Percentiles rank a stretch among this genome's conserved stretches.
Conservation (phyloP, 1,140 invertebrate genomes). For the Periplaneta americana region DNA sequence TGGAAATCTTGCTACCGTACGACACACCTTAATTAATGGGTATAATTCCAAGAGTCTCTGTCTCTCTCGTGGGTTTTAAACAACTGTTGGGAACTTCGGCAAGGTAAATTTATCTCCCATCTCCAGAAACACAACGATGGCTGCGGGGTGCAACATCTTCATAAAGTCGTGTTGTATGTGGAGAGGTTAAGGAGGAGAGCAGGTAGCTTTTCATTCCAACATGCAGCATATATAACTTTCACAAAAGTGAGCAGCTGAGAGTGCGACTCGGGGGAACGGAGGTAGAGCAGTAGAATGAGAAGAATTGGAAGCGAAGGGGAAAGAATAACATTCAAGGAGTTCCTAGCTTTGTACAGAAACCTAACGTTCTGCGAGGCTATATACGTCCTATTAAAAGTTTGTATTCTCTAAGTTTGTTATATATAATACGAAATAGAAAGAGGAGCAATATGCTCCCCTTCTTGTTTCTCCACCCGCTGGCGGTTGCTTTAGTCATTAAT, state of each 20-base stretch:
- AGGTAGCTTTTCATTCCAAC: background rate
- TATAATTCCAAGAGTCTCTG: background rate
- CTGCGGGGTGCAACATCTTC: background rate
- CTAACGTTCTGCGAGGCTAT: background rate
- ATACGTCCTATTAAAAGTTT: conserved; percentile 5
- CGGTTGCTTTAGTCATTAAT: background rate
- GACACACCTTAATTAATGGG: background rate
- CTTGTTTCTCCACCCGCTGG: background rate
- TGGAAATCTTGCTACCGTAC: background rate
- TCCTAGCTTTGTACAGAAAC: background rate
- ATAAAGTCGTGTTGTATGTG: background rate
- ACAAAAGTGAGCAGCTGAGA: background rate
- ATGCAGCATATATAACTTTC: background rate
- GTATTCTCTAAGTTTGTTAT: background rate
- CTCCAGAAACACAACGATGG: background rate
- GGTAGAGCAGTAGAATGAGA: background rate
- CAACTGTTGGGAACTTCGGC: background rate
- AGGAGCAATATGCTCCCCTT: background rate
- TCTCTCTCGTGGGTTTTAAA: background rate
- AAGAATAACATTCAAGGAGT: background rate
- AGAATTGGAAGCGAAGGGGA: background rate
- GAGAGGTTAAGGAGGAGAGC: background rate
- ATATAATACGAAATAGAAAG: background rate
- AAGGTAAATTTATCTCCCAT: background rate
- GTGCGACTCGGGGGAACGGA: background rate